These are phyloP conservation scores for Galaxea fascicularis DNA, from an alignment of 92 coral and sea anemone genomes.

Conservation along the genomic window DNA sequence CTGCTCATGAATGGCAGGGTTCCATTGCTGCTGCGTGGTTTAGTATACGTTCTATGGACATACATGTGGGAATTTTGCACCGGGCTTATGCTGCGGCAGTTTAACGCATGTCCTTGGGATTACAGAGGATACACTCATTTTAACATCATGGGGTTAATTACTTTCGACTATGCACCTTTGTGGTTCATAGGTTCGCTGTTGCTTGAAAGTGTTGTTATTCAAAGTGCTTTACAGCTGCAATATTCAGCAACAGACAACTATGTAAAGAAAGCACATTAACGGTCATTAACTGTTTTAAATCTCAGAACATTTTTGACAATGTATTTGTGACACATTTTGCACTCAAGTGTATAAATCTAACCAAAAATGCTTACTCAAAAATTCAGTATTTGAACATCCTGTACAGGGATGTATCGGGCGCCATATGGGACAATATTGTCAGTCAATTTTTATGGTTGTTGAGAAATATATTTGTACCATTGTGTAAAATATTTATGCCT, in stretches of 20 bases:
- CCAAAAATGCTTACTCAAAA: too few species aligned
- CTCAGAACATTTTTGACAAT: background rate
- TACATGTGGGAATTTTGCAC: constrained; percentile 93
- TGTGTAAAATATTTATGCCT: too few species aligned
- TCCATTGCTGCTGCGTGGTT: constrained; percentile 79
- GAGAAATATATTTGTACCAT: too few species aligned
- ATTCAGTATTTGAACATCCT: too few species aligned
- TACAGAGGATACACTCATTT: constrained; percentile 87
- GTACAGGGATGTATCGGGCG: too few species aligned
- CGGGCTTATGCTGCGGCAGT: constrained; percentile 85
- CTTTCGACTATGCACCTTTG: constrained; percentile 95
- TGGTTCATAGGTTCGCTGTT: constrained; percentile 90
- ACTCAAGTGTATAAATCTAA: too few species aligned
- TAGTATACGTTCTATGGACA: constrained; percentile 88
- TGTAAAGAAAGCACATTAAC: constrained; percentile 11
- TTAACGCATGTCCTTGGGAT: constrained; percentile 98
- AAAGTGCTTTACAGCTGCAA: constrained; percentile 88
- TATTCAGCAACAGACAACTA: constrained; percentile 42
- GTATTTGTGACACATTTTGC: background rate
- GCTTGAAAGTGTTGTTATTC: constrained; percentile 86
- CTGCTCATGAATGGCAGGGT: constrained; percentile 76
- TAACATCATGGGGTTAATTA: constrained; percentile 90
- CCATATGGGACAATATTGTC: too few species aligned
- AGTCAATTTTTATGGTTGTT: too few species aligned
- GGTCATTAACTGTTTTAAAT: background rate